Percentiles rank a stretch among this genome's conserved stretches.
These are phyloP conservation scores for Sparus aurata DNA, from an alignment of 2,797 vertebrate species.

Conservation along the genomic window DNA sequence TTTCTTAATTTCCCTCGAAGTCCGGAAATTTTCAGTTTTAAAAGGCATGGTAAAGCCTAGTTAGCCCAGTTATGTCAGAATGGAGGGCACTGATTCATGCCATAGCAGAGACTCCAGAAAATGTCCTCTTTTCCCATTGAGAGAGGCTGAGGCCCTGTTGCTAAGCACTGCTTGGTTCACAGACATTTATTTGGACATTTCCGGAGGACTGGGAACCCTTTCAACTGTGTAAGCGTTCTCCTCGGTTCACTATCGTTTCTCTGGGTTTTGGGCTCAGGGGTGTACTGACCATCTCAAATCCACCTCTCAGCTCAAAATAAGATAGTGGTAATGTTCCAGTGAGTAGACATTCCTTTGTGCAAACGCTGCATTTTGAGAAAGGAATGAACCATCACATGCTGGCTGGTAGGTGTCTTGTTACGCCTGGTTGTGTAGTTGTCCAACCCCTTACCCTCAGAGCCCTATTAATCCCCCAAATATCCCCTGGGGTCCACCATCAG, in stretches of 20 bases:
- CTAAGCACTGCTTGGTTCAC: slow-evolving; percentile 54
- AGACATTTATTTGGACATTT: slow-evolving; percentile 60
- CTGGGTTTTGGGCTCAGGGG: slow-evolving; percentile 2
- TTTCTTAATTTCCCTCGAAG: slow-evolving; percentile 17
- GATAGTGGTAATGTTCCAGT: background rate
- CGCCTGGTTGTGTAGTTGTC: slow-evolving; percentile 34
- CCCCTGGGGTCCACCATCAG: slow-evolving; percentile 54
- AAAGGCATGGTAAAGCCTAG: slow-evolving; percentile 10
- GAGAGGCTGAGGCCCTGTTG: slow-evolving; percentile 46
- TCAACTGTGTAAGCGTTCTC: slow-evolving; percentile 49
- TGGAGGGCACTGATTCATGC: slow-evolving; percentile 13
- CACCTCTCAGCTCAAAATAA: slow-evolving; percentile 18
- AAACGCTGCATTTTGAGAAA: slow-evolving; percentile 11
- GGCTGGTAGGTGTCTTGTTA: slow-evolving; percentile 27
- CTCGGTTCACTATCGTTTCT: slow-evolving; percentile 29
- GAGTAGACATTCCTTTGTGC: background rate
- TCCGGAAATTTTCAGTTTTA: background rate
- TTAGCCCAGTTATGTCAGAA: slow-evolving; percentile 24
- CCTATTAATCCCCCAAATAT: slow-evolving; percentile 62
- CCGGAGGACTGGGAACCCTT: slow-evolving; percentile 41
- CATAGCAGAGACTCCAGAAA: slow-evolving; percentile 19
- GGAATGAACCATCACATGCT: background rate
- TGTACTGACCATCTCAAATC: slow-evolving; percentile 2
- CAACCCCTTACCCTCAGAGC: slow-evolving; percentile 36
- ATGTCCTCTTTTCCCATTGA: slow-evolving; percentile 30